Base-by-base conservation (phyloP, 2,113 vertebrate species). In the Anseranas semipalmata region DNA sequence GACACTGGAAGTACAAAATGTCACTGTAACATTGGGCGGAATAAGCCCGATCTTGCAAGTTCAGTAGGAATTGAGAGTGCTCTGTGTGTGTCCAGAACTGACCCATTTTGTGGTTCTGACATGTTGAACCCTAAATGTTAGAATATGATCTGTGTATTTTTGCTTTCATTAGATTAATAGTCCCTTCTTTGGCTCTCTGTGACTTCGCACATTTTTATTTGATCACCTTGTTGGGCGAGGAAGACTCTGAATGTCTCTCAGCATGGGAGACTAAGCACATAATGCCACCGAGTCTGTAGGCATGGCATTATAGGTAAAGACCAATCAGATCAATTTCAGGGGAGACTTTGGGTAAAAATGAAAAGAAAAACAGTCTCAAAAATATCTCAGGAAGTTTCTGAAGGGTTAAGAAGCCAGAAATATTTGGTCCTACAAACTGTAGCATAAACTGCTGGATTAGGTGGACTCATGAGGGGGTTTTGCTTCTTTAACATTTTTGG, bases 381-480 rank as follows among this genome's bases (percentile, higher is more conserved):
- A 72, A 72, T 78, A 72, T 24, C 43, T 70, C 52, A 39, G 52
- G 56, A 91, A 89, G 20, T 76, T 94, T 78, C 60, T 39, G 37
- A 90, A 80, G 15, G 5, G 4, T 71, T 89, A 84, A 41, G 37
- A 86, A 89, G 63, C 7, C 28, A 78, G 68, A 81, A 89, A 43
- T 75, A 56, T n/a, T 95, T 89, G 12, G 6, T 43, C 27, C 11
- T 78, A 48, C 43, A 78, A 75, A 58, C 18, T 70, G 22, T 25
- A 63, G 37, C 46, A 55, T 48, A 60, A 67, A 9, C 14, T 76
- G 32, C 35, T 74, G 46, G 30, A 56, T 66, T 71, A 84, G 3
- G 16, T 71, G 18, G 52, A 35, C 72, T 16, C 1, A 1, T 90
- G 6, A n/a, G 41, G 0, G 0, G 0, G 45, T 79, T 86, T 87